These are phyloP conservation scores for Myiopsitta monachus DNA, from an alignment of 2,113 vertebrate species.

Conservation along the genomic window DNA sequence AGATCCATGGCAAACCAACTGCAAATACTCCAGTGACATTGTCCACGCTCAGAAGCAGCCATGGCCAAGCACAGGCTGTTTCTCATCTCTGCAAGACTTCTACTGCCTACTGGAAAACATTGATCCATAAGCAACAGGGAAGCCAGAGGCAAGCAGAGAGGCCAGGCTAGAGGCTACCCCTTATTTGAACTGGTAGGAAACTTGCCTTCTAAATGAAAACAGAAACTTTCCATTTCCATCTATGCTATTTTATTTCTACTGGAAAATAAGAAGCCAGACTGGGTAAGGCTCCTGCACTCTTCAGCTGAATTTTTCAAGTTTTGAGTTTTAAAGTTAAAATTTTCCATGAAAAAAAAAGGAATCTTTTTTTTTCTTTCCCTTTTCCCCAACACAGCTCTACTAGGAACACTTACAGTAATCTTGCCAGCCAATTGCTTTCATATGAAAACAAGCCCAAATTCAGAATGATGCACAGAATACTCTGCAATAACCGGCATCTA, in stretches of 20 bases:
- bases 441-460: constrained; percentile 22
- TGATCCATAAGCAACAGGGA: not conserved
- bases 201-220: not conserved
- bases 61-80: not conserved
- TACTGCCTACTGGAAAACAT: not conserved
- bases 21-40: not conserved
- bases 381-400: not conserved
- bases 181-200: not conserved
- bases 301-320: constrained; percentile 30
- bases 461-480: not conserved
- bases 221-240: constrained; percentile 18
- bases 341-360: not conserved
- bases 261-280: not conserved
- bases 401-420: not conserved
- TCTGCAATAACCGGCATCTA: not conserved
- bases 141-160: not conserved
- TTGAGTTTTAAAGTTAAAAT: constrained; percentile 16
- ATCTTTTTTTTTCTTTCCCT: not conserved
- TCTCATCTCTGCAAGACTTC: not conserved
- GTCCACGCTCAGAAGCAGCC: not conserved
- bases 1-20: not conserved
- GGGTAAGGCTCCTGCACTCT: not conserved
- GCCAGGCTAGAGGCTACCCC: not conserved
- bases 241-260: not conserved
- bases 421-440: not conserved